Conservation (phyloP, 2,797 vertebrate genomes). For the Echiichthys vipera region DNA sequence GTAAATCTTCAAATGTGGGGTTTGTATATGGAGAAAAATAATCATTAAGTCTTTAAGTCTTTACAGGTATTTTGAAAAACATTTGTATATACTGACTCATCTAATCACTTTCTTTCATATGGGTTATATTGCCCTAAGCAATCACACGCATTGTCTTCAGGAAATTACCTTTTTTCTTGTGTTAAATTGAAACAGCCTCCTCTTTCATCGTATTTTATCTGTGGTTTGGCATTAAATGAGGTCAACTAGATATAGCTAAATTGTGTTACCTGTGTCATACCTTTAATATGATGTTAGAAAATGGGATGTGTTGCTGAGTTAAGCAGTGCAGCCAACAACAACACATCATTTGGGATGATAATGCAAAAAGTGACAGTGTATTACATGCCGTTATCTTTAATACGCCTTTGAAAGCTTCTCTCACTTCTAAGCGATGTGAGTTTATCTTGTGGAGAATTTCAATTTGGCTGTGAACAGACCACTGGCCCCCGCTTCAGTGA, state of each 20-base stretch:
- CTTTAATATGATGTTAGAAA: slow-evolving; percentile 12
- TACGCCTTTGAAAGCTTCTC: slow-evolving; percentile 56
- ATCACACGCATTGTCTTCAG: not conserved
- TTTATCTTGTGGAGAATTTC: slow-evolving; percentile 68
- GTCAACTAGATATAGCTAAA: not conserved
- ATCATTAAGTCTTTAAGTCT: not conserved
- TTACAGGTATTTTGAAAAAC: not conserved
- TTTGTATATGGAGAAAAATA: not conserved
- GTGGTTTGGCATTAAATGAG: not conserved
- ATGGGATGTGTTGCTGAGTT: slow-evolving; percentile 7
- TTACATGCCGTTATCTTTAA: slow-evolving; percentile 51
- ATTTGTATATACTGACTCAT: not conserved
- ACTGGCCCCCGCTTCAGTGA: slow-evolving; percentile 64
- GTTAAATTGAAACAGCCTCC: no score
- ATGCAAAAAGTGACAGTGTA: slow-evolving; percentile 54
- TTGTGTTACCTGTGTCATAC: slow-evolving; percentile 8
- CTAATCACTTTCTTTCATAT: not conserved
- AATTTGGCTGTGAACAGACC: slow-evolving; percentile 64
- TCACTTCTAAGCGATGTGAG: slow-evolving; percentile 39
- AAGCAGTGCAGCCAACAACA: not conserved
- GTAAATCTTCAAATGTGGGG: not conserved
- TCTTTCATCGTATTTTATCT: slow-evolving; percentile 15
- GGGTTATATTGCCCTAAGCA: not conserved
- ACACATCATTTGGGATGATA: slow-evolving; percentile 51
- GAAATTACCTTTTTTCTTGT: slow-evolving; percentile 22